Base-by-base conservation (phyloP, 2,797 vertebrate species). In the Chloroceryle inda region DNA sequence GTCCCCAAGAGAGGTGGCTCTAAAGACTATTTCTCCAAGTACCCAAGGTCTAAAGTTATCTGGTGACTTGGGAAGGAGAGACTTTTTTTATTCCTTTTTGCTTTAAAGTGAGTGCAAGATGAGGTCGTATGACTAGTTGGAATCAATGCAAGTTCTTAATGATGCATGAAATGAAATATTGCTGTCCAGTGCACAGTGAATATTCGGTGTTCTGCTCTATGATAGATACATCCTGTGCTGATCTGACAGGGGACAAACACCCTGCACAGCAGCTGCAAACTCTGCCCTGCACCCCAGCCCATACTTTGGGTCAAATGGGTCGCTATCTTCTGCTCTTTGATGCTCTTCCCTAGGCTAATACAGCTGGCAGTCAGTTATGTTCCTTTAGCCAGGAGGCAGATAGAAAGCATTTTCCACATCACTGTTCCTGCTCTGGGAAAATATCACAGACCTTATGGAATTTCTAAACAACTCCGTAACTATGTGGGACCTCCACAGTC, bases 111-210 rank as follows among this genome's bases (percentile, higher is more conserved):
- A 95, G 69, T 26, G 52, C 59, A 94, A 33, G 69, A 81, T 9
- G 77, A 94, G 88, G 89, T 94, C 91, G 76, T 56, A 75, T 24
- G 92, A 89, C 82, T 90, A 72, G 29, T 24, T 94, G 94, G 94
- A 95, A 97, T 94, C 92, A 88, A 85, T 90, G 94, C 67, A 63
- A 72, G 61, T 87, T 95, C 74, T 92, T 94, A 96, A 96, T 95
- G 92, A 88, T 80, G 92, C 92, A 85, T 96, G 91, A 97, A 97
- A 96, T 97, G 92, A 97, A 96, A 94, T 92, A 94, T 63, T 94
- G 94, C 92, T 93, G 81, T 87, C 91, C 80, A 84, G 69, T 23
- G 52, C 88, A 42, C 95, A 85, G 89, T 58, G 88, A 94, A 73
- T 92, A 82, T 76, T 82, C 85, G 68, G 50, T 47, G 61, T 56